Evolutionary conservation across 2,113 vertebrate genomes (phyloP), one percentile per base, ranked within the genome.

Genomic region (Sylvilagus bachmani): DNA sequence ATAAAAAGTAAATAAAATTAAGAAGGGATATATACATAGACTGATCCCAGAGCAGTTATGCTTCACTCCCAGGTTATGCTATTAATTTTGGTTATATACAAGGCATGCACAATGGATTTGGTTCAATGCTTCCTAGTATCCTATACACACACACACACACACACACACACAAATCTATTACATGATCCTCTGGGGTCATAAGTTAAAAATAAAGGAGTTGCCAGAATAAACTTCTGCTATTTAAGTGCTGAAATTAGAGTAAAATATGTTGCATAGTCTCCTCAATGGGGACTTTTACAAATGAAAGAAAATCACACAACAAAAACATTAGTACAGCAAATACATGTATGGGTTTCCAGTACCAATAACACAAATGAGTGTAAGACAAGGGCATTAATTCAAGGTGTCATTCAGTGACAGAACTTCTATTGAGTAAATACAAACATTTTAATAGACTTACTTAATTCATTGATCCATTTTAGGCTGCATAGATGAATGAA

Each of bases 381-480:
- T 55, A 71, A 86, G 6, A 8, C 4, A 1, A 92, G 55, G 38
- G 0, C 36, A 95, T 13, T 84, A 29, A 92, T 93, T 81, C 2
- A 67, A 91, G 49, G 17, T 85, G 16, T 61, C 17, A 5, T 62
- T 87, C 36, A 31, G 8, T 89, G 53, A 74, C 90, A 81, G 33
- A 14, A 69, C n/a, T n/a, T 78, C 31, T 66, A 36, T 2, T 31
- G n/a, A 69, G 8, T 53, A 71, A 93, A 91, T 31, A 61, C 27
- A 84, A 93, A 91, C 36, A 80, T 86, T 77, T 79, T 79, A 93
- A 93, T 19, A 75, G 64, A 24, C 29, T 93, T 77, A 51, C 19
- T 93, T 83, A 91, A 89, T 12, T 5, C 22, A 94, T 21, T 94
- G 58, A 83, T 86, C 95, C 86, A 91, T 90, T 38, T 81, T 78